Evolutionary conservation across 2,113 vertebrate species (phyloP), one percentile per base, ranked within the genome.

Genomic region (Calyptomena viridis): DNA sequence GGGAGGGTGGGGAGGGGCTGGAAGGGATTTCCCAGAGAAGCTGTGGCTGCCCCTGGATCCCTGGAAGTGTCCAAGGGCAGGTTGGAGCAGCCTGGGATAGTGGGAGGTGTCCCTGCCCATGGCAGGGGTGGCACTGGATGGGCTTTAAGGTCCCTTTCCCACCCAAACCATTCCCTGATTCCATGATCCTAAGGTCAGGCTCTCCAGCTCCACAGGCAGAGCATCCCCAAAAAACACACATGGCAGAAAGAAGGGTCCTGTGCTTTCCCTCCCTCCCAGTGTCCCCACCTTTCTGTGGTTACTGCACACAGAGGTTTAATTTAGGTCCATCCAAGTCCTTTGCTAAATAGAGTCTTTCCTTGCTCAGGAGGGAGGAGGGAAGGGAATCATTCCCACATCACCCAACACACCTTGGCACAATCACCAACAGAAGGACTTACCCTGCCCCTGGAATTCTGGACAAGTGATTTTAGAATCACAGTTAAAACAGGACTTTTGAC

Each of bases 361-460:
- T 39, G 42, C 42, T 40, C 25, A 31, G 64, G 33, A n/a, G 52
- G 71, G 35, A 63, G 21, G 37, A 60, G 27, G 50, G 46, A 53
- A 66, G 33, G 35, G 9, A 33, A 23, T 13, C 14, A 9, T 64
- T 33, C 12, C 13, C 52, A 37, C 30, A 35, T 12, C 16, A 10
- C 18, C n/a, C 14, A 3, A n/a, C n/a, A 4, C 4, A 33, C 33
- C n/a, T 27, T 4, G 3, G 81, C 69, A 55, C 28, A 13, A 18
- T 4, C 5, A 28, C 53, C 15, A 23, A 3, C 0, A 12, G 39
- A 2, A 1, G 9, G 21, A 59, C n/a, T 24, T 8, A 37, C 14
- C 11, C 33, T 10, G 16, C 1, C 50, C 37, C 35, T 63, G 33
- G 7, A 6, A 13, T 20, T 37, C 23, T 8, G 40, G 14, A 20